Conservation (phyloP, 2,797 vertebrate species). For the Chelidonichthys spinosus region DNA sequence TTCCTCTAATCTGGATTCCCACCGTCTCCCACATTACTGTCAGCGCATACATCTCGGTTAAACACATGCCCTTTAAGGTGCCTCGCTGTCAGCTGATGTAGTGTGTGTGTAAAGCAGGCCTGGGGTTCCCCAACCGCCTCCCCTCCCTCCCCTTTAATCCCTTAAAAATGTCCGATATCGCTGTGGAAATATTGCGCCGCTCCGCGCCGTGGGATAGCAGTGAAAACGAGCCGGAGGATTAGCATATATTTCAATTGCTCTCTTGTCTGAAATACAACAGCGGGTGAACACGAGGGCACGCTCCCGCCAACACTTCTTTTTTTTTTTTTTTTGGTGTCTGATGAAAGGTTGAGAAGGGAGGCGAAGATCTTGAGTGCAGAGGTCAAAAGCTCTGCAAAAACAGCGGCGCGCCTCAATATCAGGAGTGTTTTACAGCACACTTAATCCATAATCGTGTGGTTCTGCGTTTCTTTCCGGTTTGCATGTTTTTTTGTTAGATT, state of each 20-base stretch:
- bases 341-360: slow-evolving; percentile 39
- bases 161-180: slow-evolving; percentile 54
- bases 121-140: slow-evolving; percentile 58
- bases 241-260: slow-evolving; percentile 74
- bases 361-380: slow-evolving; percentile 10
- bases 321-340: slow-evolving; percentile 11
- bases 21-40: slow-evolving; percentile 71
- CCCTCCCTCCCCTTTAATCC: slow-evolving; percentile 57
- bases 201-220: slow-evolving; percentile 42
- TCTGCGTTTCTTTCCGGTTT: slow-evolving; percentile 5
- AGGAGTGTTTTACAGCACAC: slow-evolving; percentile 21
- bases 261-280: slow-evolving; percentile 59
- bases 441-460: slow-evolving; percentile 17
- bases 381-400: slow-evolving; percentile 4
- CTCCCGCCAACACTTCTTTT: slow-evolving; percentile 33
- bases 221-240: slow-evolving; percentile 56
- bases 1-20: slow-evolving; percentile 77
- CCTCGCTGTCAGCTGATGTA: slow-evolving; percentile 53
- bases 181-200: slow-evolving; percentile 63
- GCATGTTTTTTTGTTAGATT: slow-evolving; percentile 25
- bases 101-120: slow-evolving; percentile 30
- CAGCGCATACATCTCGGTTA: slow-evolving; percentile 74
- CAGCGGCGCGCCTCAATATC: neutral
- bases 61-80: slow-evolving; percentile 60
- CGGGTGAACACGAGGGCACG: slow-evolving; percentile 63